A percentile compares a stretch with the other conserved stretches of the same genome.
phyloP scores from a whole-genome alignment of 2,888 invertebrate species.

The Entomobrya multifasciata region DNA sequence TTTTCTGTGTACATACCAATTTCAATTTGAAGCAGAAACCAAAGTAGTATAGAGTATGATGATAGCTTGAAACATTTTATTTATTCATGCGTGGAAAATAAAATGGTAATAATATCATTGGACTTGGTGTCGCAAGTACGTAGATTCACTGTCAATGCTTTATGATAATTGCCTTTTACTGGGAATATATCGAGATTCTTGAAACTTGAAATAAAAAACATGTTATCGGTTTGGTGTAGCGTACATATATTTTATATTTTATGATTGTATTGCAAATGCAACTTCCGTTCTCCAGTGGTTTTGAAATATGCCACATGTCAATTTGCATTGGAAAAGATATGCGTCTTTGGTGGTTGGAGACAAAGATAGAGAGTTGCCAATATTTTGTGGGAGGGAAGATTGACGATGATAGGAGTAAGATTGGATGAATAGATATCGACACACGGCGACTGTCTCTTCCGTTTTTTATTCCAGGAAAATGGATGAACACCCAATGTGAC shows the following conservation, averaged over 20 bases:
- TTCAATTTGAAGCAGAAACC: no score
- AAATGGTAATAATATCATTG: neutral
- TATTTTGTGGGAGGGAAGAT: slow-evolving; percentile 1
- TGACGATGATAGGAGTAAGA: slow-evolving; percentile 4
- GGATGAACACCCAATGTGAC: neutral
- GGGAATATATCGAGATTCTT: no score
- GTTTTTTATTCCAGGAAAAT: neutral
- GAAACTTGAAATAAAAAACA: neutral
- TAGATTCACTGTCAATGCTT: slow-evolving; percentile 4
- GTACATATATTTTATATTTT: neutral
- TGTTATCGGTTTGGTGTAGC: neutral
- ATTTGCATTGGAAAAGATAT: neutral
- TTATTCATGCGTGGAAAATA: slow-evolving; percentile 1
- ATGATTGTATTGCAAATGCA: neutral
- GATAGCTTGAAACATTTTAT: neutral
- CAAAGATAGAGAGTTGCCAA: neutral
- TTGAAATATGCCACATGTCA: slow-evolving; percentile 3
- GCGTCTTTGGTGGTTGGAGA: neutral
- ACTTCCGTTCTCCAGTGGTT: neutral
- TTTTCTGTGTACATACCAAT: no score
- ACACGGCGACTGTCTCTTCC: neutral
- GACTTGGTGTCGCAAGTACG: slow-evolving; percentile 4
- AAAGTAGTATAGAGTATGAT: no score
- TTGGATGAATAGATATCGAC: neutral
- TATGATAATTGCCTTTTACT: slow-evolving; percentile 28